These are phyloP conservation scores for Arvicanthis niloticus DNA, from an alignment of 2,113 vertebrate genomes.

Conservation along the genomic window DNA sequence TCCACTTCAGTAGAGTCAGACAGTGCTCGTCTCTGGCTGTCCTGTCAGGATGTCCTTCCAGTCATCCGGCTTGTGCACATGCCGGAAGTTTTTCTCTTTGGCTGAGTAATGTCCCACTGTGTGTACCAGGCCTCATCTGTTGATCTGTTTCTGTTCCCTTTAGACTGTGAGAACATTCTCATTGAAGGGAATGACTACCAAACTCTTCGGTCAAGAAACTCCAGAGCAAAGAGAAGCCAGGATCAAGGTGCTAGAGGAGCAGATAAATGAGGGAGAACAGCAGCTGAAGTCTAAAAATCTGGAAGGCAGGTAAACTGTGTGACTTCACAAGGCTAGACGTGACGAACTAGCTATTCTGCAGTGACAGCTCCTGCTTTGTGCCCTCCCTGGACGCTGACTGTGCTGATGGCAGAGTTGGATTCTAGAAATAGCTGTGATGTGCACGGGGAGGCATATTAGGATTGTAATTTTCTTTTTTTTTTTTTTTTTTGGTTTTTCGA, in stretches of 20 bases:
- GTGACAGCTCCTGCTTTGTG: background rate
- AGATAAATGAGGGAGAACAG: slow-evolving; percentile 94
- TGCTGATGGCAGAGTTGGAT: background rate
- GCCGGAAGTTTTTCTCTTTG: background rate
- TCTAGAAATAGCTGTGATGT: background rate
- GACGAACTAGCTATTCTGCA: background rate
- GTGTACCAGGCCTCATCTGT: background rate
- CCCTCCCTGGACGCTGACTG: background rate
- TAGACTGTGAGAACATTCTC: slow-evolving; percentile 96
- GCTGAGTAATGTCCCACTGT: background rate
- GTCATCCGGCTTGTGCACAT: background rate
- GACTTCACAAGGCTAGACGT: background rate
- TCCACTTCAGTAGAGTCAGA: background rate
- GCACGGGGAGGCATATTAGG: background rate
- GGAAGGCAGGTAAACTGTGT: slow-evolving; percentile 92
- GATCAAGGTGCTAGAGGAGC: slow-evolving; percentile 94
- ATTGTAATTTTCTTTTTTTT: too few species aligned
- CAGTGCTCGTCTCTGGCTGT: background rate
- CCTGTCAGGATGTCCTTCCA: background rate
- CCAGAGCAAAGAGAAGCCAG: slow-evolving; percentile 96
- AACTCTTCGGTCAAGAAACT: slow-evolving; percentile 97
- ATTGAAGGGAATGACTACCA: slow-evolving; percentile 97
- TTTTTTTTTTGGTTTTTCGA: too few species aligned
- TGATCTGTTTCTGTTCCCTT: slow-evolving; percentile 64
- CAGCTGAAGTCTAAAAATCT: slow-evolving; percentile 92